phyloP scores from a whole-genome alignment of 2,113 vertebrate genomes.

The Melanerpes aurifrons region DNA sequence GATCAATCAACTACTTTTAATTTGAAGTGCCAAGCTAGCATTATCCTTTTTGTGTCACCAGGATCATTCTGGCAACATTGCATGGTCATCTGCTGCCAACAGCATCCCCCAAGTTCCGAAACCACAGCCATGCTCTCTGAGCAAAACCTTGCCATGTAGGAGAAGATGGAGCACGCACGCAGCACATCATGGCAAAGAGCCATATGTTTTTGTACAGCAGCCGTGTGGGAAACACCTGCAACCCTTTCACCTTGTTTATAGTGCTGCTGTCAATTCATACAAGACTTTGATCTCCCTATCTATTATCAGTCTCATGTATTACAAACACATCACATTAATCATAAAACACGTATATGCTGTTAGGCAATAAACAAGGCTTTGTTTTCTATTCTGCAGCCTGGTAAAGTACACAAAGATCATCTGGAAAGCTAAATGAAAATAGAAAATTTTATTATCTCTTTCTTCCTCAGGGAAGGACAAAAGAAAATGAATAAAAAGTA shows the following conservation, averaged over 20 bases:
- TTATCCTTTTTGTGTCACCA: background rate
- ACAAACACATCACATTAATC: conserved; percentile 36
- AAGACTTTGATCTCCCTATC: conserved; percentile 66
- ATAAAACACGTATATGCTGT: conserved; percentile 20
- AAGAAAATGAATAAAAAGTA: background rate
- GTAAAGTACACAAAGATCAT: conserved; percentile 41
- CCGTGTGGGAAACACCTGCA: conserved; percentile 59
- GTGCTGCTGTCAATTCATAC: conserved; percentile 40
- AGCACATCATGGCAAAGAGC: background rate
- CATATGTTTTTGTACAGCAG: conserved; percentile 12
- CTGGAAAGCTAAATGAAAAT: conserved; percentile 29
- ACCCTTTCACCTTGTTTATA: conserved; percentile 49
- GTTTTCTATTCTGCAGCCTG: conserved; percentile 22
- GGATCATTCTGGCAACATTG: background rate
- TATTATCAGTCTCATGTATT: conserved; percentile 35
- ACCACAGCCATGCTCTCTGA: fast-evolving
- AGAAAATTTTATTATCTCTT: background rate
- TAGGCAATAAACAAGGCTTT: conserved; percentile 30
- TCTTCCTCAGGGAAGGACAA: conserved; percentile 3
- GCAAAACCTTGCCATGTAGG: background rate
- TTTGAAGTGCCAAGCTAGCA: background rate
- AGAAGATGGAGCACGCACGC: background rate
- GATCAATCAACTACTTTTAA: background rate
- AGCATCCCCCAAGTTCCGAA: background rate
- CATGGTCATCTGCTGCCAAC: background rate